Evolutionary conservation across 2,113 vertebrate genomes (phyloP).

Genomic region (Psittacus erithacus): DNA sequence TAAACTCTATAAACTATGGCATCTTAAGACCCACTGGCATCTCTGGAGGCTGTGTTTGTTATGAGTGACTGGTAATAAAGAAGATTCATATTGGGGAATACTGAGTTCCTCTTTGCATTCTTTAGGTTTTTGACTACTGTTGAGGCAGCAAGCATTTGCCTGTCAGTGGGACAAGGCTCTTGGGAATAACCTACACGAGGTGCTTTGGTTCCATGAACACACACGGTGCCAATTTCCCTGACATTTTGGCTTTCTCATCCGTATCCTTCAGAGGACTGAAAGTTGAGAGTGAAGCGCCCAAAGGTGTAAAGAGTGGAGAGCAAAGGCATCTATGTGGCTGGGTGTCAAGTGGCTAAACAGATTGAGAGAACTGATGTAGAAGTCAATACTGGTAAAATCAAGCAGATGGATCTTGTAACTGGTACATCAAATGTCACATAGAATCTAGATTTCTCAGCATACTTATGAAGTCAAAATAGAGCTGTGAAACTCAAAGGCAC

Average conservation of each 20-base stretch:
- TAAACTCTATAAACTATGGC: background rate
- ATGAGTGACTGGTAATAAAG: background rate
- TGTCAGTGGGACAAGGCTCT: background rate
- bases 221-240: background rate
- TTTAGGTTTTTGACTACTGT: background rate
- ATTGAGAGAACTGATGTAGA: background rate
- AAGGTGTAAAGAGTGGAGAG: background rate
- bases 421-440: background rate
- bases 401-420: constrained; percentile 9
- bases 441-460: background rate
- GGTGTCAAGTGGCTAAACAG: background rate
- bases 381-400: background rate
- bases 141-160: background rate
- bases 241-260: background rate
- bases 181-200: background rate
- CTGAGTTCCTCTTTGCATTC: background rate
- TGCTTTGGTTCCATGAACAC: background rate
- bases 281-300: background rate
- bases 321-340: background rate
- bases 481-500: background rate
- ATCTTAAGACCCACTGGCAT: background rate
- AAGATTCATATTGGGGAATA: background rate
- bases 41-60: background rate
- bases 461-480: background rate
- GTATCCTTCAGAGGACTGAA: background rate